A percentile compares a stretch with the other conserved stretches of the same genome.
Evolutionary conservation across 2,888 invertebrate species (phyloP).

Genomic region (Acleris emargana): DNA sequence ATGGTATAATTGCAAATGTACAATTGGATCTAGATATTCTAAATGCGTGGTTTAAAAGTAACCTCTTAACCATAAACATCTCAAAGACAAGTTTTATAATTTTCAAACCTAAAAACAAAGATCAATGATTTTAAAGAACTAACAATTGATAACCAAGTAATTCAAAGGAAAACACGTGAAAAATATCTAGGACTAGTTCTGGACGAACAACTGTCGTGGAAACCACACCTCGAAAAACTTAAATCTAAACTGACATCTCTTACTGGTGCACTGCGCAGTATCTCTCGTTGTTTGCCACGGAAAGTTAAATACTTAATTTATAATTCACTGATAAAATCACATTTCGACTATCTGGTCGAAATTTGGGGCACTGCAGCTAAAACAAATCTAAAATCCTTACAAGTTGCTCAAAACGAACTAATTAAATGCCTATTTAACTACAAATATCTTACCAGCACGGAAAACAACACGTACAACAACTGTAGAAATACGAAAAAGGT

Average conservation of each 20-base stretch:
- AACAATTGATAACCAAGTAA: constrained; percentile 21
- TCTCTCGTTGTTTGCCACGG: constrained; percentile 28
- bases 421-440: constrained; percentile 27
- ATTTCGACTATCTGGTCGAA: constrained; percentile 37
- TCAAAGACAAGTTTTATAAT: constrained; percentile 36
- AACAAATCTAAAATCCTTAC: constrained; percentile 5
- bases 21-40: constrained; percentile 38
- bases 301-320: constrained; percentile 27
- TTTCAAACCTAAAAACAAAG: constrained; percentile 33
- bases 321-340: constrained; percentile 38
- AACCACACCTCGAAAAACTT: constrained; percentile 37
- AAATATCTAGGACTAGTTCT: constrained; percentile 41
- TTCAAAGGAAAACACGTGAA: constrained; percentile 30
- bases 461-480: too few relatives aligned
- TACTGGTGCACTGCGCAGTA: constrained; percentile 32
- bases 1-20: constrained; percentile 15
- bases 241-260: constrained; percentile 37
- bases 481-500: too few relatives aligned
- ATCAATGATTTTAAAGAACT: not conserved
- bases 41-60: constrained; percentile 37
- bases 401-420: constrained; percentile 25
- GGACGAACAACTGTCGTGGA: constrained; percentile 37
- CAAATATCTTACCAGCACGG: constrained; percentile 8
- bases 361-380: constrained; percentile 22
- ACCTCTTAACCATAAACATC: constrained; percentile 37